phyloP scores from a whole-genome alignment of 2,797 vertebrate species.

The Anniella stebbinsi region DNA sequence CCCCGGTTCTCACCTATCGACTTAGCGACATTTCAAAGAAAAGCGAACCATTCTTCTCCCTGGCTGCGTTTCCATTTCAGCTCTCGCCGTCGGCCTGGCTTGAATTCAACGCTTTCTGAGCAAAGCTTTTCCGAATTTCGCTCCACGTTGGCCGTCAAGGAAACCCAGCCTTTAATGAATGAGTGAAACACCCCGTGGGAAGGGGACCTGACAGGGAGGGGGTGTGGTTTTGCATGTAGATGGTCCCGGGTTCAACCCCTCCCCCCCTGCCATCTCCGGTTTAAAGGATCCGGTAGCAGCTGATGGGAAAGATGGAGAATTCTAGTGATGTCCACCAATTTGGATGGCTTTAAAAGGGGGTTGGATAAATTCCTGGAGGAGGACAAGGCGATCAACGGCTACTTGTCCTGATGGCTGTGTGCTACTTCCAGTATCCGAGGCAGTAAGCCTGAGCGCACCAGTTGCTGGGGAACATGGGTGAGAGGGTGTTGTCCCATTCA shows the following conservation, averaged over 20 bases:
- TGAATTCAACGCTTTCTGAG: neutral
- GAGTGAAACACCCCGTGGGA: neutral
- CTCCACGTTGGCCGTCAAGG: neutral
- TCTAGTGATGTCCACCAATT: too few relatives aligned
- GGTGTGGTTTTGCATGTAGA: too few relatives aligned
- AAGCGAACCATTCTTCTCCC: conserved; percentile 7
- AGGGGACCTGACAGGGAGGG: neutral
- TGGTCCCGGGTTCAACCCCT: neutral
- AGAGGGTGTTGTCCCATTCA: too few relatives aligned
- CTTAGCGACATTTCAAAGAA: conserved; percentile 1
- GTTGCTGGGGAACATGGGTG: too few relatives aligned
- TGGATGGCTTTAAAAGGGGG: too few relatives aligned
- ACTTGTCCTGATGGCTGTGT: too few relatives aligned
- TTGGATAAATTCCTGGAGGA: too few relatives aligned
- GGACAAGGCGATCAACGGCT: too few relatives aligned
- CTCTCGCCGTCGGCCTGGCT: neutral
- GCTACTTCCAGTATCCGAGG: too few relatives aligned
- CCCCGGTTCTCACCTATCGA: conserved; percentile 35
- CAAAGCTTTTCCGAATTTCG: neutral
- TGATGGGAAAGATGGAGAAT: neutral
- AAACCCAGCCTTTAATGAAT: neutral
- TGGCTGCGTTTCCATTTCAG: neutral
- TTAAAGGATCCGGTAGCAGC: neutral
- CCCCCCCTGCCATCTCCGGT: neutral
- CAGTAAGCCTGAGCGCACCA: too few relatives aligned